A percentile compares a stretch with the other conserved stretches of the same genome.
These are phyloP conservation scores for Zaprionus obscuricornis DNA, from an alignment of 2,888 invertebrate genomes.

Conservation along the genomic window DNA sequence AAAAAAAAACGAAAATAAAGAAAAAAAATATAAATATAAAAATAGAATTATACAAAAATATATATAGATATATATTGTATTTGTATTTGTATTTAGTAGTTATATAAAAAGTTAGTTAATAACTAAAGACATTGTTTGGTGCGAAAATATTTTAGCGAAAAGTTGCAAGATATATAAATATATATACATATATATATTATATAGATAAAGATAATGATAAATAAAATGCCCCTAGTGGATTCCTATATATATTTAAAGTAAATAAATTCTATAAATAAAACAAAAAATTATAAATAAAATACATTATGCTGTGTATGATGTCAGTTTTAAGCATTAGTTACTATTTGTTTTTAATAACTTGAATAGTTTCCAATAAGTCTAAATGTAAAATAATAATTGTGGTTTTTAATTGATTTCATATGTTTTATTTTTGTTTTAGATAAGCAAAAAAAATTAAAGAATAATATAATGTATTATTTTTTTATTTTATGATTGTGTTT, in stretches of 20 bases:
- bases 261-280: slow-evolving; percentile 17
- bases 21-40: slow-evolving; percentile 17
- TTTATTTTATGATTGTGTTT: slow-evolving; percentile 56
- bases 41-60: too few species aligned
- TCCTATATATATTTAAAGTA: slow-evolving; percentile 31
- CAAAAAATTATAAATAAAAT: slow-evolving; percentile 1
- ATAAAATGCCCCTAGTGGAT: slow-evolving; percentile 43
- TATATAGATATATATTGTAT: too few species aligned
- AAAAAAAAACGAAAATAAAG: not conserved
- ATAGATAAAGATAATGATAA: slow-evolving; percentile 10
- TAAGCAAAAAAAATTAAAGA: slow-evolving; percentile 2
- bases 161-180: slow-evolving; percentile 15
- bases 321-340: slow-evolving; percentile 47
- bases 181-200: not conserved
- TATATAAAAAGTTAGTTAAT: slow-evolving; percentile 54
- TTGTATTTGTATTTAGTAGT: slow-evolving; percentile 50
- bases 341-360: too few species aligned
- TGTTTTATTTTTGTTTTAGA: too few species aligned
- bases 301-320: slow-evolving; percentile 33
- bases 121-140: slow-evolving; percentile 43
- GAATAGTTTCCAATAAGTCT: slow-evolving; percentile 52
- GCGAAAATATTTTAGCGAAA: slow-evolving; percentile 39
- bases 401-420: slow-evolving; percentile 42
- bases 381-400: slow-evolving; percentile 39
- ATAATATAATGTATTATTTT: slow-evolving; percentile 33